Evolutionary conservation across 2,113 vertebrate species (phyloP), one percentile per base, ranked within the genome.

Genomic region (Nothocercus nigrocapillus): DNA sequence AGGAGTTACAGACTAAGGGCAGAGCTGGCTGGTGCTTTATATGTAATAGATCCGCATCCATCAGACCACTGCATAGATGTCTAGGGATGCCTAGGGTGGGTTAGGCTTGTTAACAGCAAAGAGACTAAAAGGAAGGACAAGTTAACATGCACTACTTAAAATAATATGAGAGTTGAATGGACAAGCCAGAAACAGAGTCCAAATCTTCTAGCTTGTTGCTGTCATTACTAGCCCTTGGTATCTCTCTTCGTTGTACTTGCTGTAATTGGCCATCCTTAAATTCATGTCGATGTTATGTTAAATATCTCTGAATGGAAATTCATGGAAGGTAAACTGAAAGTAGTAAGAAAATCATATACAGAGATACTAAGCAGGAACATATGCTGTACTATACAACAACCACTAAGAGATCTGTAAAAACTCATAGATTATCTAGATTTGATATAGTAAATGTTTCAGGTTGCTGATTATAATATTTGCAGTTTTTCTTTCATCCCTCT

Each of bases 341-440:
- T 2, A 5, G 13, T 69, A 88, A 44, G 42, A 88, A 51, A 51
- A 44, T 64, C 17, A 27, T 38, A 64, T 1, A 64, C 62, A 88
- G 17, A 38, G 61, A 40, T 69, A 62, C 45, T 45, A 92, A 44
- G 32, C 45, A 78, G 69, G 64, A 92, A 84, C 36, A 61, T 84
- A 22, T 53, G 87, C 59, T 24, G 51, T 75, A 51, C 77, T 88
- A 81, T 59, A 59, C 49, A 66, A 28, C 61, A 89, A 82, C 42
- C 80, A 53, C 47, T 61, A n/a, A 88, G 87, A 91, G 67, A 85
- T 53, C 66, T 82, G 53, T 58, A 73, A 90, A 94, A 94, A n/a
- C 20, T 85, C 40, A 19, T 53, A 24, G 34, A 38, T 84, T 82
- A 79, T 82, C 49, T 79, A 51, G 30, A n/a, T 89, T 82, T 89